Percentiles rank a stretch among this genome's conserved stretches.
These are phyloP conservation scores for Drosophila sp. DNA, from an alignment of 1,140 invertebrate species.

Conservation along the genomic window DNA sequence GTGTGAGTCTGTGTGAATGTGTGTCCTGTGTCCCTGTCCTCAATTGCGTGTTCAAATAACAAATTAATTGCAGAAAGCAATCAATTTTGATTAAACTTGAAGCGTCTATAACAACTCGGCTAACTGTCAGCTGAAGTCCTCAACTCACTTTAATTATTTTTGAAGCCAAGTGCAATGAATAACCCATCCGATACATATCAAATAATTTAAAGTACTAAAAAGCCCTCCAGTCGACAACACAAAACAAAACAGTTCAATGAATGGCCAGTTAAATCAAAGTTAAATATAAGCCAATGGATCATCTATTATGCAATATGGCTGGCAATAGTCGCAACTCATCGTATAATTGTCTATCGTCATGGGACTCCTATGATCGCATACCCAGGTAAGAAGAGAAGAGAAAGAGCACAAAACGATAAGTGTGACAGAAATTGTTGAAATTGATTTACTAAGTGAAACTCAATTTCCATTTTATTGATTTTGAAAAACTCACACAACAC, in stretches of 20 bases:
- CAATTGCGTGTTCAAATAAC: conserved; percentile 77
- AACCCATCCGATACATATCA: conserved; percentile 31
- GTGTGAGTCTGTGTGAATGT: conserved; percentile 25
- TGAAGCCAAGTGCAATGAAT: not conserved
- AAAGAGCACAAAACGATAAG: not conserved
- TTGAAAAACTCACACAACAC: conserved; percentile 36
- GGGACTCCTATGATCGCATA: conserved; percentile 94
- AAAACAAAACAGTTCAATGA: conserved; percentile 31
- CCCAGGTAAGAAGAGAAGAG: conserved; percentile 87
- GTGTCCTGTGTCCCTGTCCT: conserved; percentile 41
- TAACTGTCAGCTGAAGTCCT: conserved; percentile 36
- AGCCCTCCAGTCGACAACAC: conserved; percentile 1
- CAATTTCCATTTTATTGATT: conserved; percentile 52
- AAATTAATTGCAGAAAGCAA: conserved; percentile 75
- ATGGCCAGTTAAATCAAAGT: conserved; percentile 42
- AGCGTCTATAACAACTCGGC: conserved; percentile 28
- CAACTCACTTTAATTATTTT: not conserved
- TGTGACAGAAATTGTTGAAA: conserved; percentile 35
- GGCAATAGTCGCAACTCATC: conserved; percentile 91
- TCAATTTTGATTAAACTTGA: conserved; percentile 78
- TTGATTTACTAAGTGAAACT: conserved; percentile 30
- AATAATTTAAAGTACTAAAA: not conserved
- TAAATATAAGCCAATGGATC: conserved; percentile 75
- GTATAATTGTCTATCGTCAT: conserved; percentile 93
- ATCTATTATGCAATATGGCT: conserved; percentile 86